Evolutionary conservation across 1,140 invertebrate genomes (phyloP), one percentile per base, ranked within the genome.

Genomic region (Drosophila lacertosa): DNA sequence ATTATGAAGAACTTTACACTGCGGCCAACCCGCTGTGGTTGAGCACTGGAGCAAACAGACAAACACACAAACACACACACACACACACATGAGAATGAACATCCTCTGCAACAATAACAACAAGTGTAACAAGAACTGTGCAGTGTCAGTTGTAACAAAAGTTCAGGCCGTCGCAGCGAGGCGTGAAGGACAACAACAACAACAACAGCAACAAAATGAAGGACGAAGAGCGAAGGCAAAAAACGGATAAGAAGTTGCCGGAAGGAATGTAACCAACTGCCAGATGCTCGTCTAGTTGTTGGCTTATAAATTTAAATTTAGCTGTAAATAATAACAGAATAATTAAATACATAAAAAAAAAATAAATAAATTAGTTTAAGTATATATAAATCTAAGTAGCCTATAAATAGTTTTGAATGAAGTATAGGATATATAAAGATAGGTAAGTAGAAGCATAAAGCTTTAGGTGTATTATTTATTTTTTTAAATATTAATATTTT

Each of bases 161-260:
- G 71, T 75, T 62, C 51, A 57, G 29, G 54, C 37, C 32, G 18
- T 35, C 44, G 62, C 71, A 75, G 54, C 75, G 62, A 74, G 73
- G 65, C 77, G 66, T 78, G 65, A 82, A 74, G 79, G 20, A 48
- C 42, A 58, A 40, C n/a, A n/a, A n/a, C n/a, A n/a, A n/a, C n/a
- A n/a, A n/a, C n/a, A n/a, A n/a, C n/a, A n/a, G n/a, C n/a, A n/a
- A n/a, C n/a, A n/a, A n/a, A n/a, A n/a, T 15, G 32, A 29, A 37
- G 47, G 26, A 55, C 7, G 39, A 47, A 13, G 45, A 55, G 13
- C 55, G 68, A 42, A 73, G n/a, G 16, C n/a, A 32, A 44, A 32
- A 33, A 59, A 39, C 44, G 48, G 11, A 22, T 33, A 37, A 24
- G 18, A 32, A 24, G 7, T 22, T 26, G 3, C 7, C 2, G 10